Conservation (phyloP, 2,797 vertebrate genomes). For the Sebastes oblongus region DNA sequence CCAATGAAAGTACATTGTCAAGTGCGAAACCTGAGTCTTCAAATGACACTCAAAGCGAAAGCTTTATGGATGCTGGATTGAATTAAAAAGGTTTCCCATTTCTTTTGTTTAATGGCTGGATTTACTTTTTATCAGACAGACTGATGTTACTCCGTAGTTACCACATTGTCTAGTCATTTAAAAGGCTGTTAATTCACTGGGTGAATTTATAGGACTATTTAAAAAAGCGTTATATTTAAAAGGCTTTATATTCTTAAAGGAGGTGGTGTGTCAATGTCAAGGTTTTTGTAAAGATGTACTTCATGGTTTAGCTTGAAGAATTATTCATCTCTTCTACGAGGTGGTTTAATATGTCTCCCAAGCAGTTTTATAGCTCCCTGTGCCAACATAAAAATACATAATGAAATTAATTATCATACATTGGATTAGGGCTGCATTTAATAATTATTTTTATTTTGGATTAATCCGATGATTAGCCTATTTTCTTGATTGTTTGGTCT, state of each 20-base stretch:
- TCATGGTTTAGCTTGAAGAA: not conserved
- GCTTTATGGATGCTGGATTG: too few species aligned
- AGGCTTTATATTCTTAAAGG: not conserved
- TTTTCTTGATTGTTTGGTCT: not conserved
- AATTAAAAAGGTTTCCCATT: slow-evolving; percentile 30
- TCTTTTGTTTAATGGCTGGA: slow-evolving; percentile 13
- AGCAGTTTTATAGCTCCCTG: not conserved
- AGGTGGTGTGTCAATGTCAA: not conserved
- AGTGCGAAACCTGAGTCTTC: slow-evolving; percentile 47
- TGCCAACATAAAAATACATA: not conserved
- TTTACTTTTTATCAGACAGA: slow-evolving; percentile 8
- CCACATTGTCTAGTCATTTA: not conserved
- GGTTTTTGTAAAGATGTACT: not conserved
- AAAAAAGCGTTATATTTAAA: not conserved
- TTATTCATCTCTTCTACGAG: not conserved
- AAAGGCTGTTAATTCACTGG: slow-evolving; percentile 5
- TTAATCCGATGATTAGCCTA: not conserved
- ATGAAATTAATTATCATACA: not conserved
- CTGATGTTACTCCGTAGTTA: not conserved
- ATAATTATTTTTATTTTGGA: not conserved
- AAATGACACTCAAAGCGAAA: slow-evolving; percentile 17
- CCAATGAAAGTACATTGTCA: not conserved
- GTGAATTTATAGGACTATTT: slow-evolving; percentile 2
- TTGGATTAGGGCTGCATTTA: not conserved
- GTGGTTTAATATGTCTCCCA: not conserved